Evolutionary conservation across 2,797 vertebrate genomes (phyloP), one percentile per base, ranked within the genome.

Genomic region (Gastrophryne carolinensis): DNA sequence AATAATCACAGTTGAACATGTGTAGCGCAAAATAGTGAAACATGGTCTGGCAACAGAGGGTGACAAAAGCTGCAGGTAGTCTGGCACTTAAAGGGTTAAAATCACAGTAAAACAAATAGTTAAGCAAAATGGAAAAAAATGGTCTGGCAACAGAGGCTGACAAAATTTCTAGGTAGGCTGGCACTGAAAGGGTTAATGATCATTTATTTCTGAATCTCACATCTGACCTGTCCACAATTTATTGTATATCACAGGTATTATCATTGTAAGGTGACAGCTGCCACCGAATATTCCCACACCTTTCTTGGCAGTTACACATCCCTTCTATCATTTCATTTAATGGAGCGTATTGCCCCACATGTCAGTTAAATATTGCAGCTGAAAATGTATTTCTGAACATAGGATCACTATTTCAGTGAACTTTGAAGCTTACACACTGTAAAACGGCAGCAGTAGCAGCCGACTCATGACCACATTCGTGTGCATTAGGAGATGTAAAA

Each of bases 401-500:
- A 70, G 32, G 69, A 61, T 72, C 56, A 35, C 17, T 67, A 75
- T 80, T 80, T 77, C 49, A 44, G 65, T 0, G 6, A 78, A 66
- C 8, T 2, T 49, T n/a, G 61, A 64, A 75, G 80, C 73, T 41
- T 68, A 81, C 81, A 72, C 30, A 24, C 73, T 71, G 8, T 80
- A 72, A 81, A 0, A 1, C 44, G 41, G 0, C 0, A 71, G 2
- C 41, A 50, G 0, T 0, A 70, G 62, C 73, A 0, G 41, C 24
- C 3, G 73, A 73, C 21, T 29, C 7, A 23, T 72, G 74, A 39
- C 21, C 44, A 77, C 73, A 81, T 74, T 62, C 0, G 0, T 35
- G 71, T 5, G 29, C 24, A 75, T 53, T 76, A 80, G 86, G 82
- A 79, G 62, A 83, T 78, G 27, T 41, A 80, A 87, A 87, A 83